phyloP scores from a whole-genome alignment of 2,888 invertebrate genomes.

The Drosophila dives region DNA sequence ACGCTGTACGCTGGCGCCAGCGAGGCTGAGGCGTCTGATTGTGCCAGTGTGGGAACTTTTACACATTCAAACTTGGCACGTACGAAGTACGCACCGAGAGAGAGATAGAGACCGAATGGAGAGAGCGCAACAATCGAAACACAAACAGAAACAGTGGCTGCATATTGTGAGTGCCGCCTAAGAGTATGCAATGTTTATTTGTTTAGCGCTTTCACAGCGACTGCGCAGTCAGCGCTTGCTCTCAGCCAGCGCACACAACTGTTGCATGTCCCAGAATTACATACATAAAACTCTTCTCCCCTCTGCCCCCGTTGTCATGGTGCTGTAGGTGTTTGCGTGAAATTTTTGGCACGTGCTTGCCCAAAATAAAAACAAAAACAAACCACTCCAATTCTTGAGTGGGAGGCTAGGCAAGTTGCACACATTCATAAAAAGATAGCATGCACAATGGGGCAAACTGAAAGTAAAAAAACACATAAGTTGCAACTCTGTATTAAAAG shows the following conservation, averaged over 20 bases:
- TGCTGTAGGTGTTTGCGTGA: conserved; percentile 11
- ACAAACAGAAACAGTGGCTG: conserved; percentile 28
- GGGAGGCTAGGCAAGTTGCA: not conserved
- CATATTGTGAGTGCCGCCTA: conserved; percentile 50
- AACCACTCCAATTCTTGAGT: not conserved
- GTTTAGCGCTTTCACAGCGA: conserved; percentile 44
- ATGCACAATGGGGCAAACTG: conserved; percentile 1
- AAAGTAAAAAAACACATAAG: not conserved
- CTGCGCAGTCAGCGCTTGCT: conserved; percentile 57
- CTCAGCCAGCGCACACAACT: conserved; percentile 43
- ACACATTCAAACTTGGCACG: conserved; percentile 52
- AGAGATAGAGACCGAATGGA: not conserved
- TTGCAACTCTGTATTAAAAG: not conserved
- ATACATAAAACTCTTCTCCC: conserved; percentile 27
- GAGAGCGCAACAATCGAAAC: conserved; percentile 1
- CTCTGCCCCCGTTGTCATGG: not conserved
- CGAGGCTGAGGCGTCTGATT: conserved; percentile 35
- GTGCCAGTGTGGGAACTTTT: conserved; percentile 56
- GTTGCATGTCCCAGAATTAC: conserved; percentile 55
- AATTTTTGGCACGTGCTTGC: conserved; percentile 42
- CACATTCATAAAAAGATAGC: conserved; percentile 1
- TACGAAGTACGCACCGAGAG: conserved; percentile 1
- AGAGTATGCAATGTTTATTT: conserved; percentile 73
- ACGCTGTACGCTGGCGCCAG: conserved; percentile 49
- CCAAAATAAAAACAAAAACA: conserved; percentile 31